A percentile compares a stretch with the other conserved stretches of the same genome.
phyloP scores from a whole-genome alignment of 2,113 vertebrate genomes.

The Hiodon tergisus region DNA sequence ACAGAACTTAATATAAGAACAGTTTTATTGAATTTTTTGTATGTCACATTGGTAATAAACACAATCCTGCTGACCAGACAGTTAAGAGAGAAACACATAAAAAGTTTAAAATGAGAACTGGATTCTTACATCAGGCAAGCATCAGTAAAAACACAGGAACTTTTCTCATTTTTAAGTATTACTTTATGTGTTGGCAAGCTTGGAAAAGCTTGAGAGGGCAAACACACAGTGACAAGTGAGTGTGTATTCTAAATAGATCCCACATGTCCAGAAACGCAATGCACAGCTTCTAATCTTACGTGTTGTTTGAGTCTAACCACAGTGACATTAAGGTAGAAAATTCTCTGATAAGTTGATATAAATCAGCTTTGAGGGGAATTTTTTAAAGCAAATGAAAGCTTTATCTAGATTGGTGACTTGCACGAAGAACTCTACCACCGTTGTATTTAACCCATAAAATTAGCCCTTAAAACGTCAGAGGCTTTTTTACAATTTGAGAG shows the following conservation, averaged over 20 bases:
- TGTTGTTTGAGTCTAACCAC: too few relatives aligned
- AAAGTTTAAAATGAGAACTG: too few relatives aligned
- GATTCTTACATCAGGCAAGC: too few relatives aligned
- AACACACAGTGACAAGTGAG: background rate
- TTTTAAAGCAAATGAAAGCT: background rate
- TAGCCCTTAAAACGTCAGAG: too few relatives aligned
- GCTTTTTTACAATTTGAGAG: background rate
- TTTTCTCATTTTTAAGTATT: too few relatives aligned
- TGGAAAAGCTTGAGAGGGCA: background rate
- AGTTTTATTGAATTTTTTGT: too few relatives aligned
- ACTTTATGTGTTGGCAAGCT: background rate
- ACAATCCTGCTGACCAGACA: too few relatives aligned
- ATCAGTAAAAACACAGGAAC: too few relatives aligned
- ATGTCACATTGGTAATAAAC: too few relatives aligned
- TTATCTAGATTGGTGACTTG: background rate
- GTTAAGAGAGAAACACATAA: too few relatives aligned
- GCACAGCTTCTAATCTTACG: background rate
- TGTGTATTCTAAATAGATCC: conserved; percentile 1
- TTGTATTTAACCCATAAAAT: background rate
- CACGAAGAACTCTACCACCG: background rate
- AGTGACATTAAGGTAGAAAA: background rate
- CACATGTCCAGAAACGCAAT: conserved; percentile 5
- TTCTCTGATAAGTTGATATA: background rate
- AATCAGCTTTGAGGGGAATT: conserved; percentile 1
- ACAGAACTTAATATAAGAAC: too few relatives aligned